Evolutionary conservation across 2,888 invertebrate genomes (phyloP).

Genomic region (Tiliacea citrago): DNA sequence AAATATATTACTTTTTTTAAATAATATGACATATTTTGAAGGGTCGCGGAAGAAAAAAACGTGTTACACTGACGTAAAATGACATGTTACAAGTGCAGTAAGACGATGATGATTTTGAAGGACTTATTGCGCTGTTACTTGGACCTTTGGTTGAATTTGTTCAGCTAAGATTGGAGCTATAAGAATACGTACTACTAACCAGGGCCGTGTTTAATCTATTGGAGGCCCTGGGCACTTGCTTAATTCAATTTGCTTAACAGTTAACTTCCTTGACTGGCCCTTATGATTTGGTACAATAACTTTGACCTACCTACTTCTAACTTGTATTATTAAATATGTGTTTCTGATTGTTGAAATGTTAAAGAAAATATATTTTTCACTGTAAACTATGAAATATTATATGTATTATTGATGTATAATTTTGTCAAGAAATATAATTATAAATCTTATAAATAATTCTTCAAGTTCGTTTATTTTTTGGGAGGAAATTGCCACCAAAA

Average conservation of each 20-base stretch:
- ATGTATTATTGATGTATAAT: constrained; percentile 46
- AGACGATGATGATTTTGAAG: not conserved
- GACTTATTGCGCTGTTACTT: not conserved
- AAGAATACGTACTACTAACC: too few species aligned
- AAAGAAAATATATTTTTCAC: constrained; percentile 32
- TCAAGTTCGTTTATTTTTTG: not conserved
- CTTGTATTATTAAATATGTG: constrained; percentile 1
- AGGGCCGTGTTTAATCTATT: too few species aligned
- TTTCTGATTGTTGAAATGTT: constrained; percentile 27
- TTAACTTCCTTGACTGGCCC: not conserved
- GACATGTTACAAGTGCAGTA: accelerated
- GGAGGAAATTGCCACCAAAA: not conserved
- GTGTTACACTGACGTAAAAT: not conserved
- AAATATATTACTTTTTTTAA: too few species aligned
- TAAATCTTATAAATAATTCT: constrained; percentile 23
- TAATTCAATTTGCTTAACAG: not conserved
- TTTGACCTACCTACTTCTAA: not conserved
- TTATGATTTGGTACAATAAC: not conserved
- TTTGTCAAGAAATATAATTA: constrained; percentile 37
- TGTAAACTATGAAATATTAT: constrained; percentile 35
- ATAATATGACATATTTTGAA: not conserved
- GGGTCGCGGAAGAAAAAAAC: not conserved
- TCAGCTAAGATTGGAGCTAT: too few species aligned
- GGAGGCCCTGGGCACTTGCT: too few species aligned
- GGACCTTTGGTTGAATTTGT: not conserved